phyloP scores from a whole-genome alignment of 2,888 invertebrate species.

The Crioceris asparagi region DNA sequence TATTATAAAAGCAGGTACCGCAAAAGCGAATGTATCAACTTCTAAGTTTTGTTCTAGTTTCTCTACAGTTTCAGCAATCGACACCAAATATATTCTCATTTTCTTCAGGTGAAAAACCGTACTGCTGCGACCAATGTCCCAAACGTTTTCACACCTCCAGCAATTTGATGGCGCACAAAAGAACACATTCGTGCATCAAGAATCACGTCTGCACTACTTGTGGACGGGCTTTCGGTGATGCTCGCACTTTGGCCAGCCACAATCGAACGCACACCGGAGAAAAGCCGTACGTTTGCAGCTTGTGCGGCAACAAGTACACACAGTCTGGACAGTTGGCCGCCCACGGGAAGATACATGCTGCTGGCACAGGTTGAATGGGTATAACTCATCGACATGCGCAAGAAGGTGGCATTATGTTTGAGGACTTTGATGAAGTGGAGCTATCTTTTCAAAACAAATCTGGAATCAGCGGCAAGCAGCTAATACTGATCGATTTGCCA shows the following conservation, averaged over 20 bases:
- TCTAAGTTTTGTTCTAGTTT: too few species aligned
- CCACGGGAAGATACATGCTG: constrained; percentile 32
- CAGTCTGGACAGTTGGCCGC: constrained; percentile 34
- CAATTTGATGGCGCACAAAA: constrained; percentile 33
- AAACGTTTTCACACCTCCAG: constrained; percentile 35
- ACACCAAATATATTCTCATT: too few species aligned
- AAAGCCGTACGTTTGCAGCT: constrained; percentile 61
- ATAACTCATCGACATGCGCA: too few species aligned
- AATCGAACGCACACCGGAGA: constrained; percentile 34
- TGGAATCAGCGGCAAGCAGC: too few species aligned
- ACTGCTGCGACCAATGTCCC: constrained; percentile 30
- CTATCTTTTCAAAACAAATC: too few species aligned
- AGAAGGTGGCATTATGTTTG: too few species aligned
- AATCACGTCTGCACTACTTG: constrained; percentile 32
- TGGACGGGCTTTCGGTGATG: constrained; percentile 32
- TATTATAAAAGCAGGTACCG: too few species aligned
- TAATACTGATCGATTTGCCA: too few species aligned
- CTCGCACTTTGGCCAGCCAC: constrained; percentile 32
- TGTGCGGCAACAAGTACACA: constrained; percentile 31
- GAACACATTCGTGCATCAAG: constrained; percentile 30
- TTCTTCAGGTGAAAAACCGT: constrained; percentile 35
- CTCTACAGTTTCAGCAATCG: too few species aligned
- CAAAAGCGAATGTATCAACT: too few species aligned
- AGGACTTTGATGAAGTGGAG: too few species aligned
- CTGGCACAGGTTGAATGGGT: too few species aligned